Conservation (phyloP, 2,888 invertebrate species). For the Strigamia transsilvanica region DNA sequence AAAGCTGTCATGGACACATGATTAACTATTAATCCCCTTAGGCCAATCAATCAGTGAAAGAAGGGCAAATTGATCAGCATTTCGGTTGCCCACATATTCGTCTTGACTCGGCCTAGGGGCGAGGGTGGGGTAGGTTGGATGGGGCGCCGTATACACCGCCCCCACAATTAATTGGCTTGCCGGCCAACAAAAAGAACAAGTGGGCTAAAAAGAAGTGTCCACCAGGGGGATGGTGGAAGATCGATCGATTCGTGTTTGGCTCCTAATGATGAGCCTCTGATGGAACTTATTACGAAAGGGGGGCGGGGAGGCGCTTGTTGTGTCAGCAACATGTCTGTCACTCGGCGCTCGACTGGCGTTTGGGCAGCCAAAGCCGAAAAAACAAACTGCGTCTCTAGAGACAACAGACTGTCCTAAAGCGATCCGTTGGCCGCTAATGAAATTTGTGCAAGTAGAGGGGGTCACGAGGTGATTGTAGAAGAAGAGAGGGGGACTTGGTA, state of each 20-base stretch:
- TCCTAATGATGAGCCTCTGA: slow-evolving; percentile 49
- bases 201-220: slow-evolving; percentile 37
- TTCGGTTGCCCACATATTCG: slow-evolving; percentile 44
- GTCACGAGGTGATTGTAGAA: slow-evolving; percentile 31
- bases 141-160: slow-evolving; percentile 16
- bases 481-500: slow-evolving; percentile 7
- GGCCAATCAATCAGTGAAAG: slow-evolving; percentile 50
- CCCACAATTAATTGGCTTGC: slow-evolving; percentile 48
- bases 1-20: slow-evolving; percentile 46
- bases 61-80: slow-evolving; percentile 21
- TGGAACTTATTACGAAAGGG: slow-evolving; percentile 45
- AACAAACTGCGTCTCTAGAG: slow-evolving; percentile 46
- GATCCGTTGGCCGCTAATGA: slow-evolving; percentile 50
- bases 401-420: slow-evolving; percentile 48
- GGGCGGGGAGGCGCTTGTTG: slow-evolving; percentile 9
- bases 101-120: slow-evolving; percentile 18
- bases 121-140: neutral
- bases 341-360: slow-evolving; percentile 33
- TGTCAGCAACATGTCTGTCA: slow-evolving; percentile 48
- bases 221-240: slow-evolving; percentile 31
- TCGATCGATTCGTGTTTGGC: slow-evolving; percentile 41
- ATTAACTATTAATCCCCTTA: slow-evolving; percentile 53
- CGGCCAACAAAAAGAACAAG: slow-evolving; percentile 46
- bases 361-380: slow-evolving; percentile 46
- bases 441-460: slow-evolving; percentile 39